A percentile compares a stretch with the other conserved stretches of the same genome.
Evolutionary conservation across 2,888 invertebrate species (phyloP).

Genomic region (Magallana nippona): DNA sequence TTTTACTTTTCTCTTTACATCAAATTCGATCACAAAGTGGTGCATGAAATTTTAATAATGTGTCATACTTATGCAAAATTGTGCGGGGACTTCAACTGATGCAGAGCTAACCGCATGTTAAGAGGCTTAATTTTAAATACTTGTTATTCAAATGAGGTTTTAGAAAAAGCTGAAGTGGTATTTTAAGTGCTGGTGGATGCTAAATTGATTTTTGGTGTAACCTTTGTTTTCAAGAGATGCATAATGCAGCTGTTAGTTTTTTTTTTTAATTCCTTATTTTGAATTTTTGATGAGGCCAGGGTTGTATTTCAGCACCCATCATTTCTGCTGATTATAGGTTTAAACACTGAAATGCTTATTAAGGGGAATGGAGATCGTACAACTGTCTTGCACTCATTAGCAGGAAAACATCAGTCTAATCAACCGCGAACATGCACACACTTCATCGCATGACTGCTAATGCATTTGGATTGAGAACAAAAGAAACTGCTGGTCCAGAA

Average conservation of each 20-base stretch:
- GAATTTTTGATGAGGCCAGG: conserved; percentile 12
- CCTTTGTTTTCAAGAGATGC: conserved; percentile 29
- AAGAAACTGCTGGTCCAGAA: too few relatives aligned
- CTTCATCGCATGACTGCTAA: background rate
- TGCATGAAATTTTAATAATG: conserved; percentile 30
- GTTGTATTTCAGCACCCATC: background rate
- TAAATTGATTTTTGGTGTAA: conserved; percentile 30
- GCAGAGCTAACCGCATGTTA: background rate
- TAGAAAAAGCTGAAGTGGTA: conserved; percentile 6
- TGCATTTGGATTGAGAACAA: background rate
- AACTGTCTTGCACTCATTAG: conserved; percentile 2
- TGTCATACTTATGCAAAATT: conserved; percentile 33
- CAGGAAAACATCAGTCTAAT: conserved; percentile 15
- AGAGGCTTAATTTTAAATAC: conserved; percentile 22
- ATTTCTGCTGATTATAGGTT: background rate
- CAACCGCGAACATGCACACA: conserved; percentile 6
- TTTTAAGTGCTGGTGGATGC: conserved; percentile 1
- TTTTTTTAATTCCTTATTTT: conserved; percentile 21
- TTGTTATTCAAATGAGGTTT: conserved; percentile 29
- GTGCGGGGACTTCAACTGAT: background rate
- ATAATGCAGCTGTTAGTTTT: conserved; percentile 18
- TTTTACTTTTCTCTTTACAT: conserved; percentile 12
- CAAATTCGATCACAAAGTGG: conserved; percentile 4
- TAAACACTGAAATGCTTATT: background rate
- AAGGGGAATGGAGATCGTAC: background rate